Evolutionary conservation across 2,113 vertebrate genomes (phyloP).

Genomic region (Meriones unguiculatus): DNA sequence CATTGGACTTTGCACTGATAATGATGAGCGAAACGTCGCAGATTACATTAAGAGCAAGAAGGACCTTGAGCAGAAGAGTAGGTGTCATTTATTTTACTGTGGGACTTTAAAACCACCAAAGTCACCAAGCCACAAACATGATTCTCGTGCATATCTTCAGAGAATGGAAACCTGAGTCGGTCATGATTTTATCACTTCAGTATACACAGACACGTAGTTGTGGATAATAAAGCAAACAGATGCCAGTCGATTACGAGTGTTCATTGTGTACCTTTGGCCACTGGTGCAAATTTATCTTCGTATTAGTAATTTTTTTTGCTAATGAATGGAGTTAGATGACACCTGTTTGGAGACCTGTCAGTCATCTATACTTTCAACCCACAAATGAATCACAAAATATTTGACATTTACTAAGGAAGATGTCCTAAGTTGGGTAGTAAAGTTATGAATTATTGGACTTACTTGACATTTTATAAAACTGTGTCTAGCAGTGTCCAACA

Average conservation of each 20-base stretch:
- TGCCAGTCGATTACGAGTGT: background rate
- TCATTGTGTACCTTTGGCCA: background rate
- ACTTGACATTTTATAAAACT: background rate
- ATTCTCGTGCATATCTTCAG: background rate
- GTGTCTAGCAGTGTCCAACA: background rate
- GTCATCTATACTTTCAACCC: background rate
- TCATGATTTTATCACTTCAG: background rate
- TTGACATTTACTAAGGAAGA: background rate
- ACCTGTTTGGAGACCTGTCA: background rate
- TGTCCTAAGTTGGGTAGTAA: background rate
- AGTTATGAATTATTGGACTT: background rate
- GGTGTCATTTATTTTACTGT: background rate
- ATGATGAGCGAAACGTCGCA: constrained; percentile 10
- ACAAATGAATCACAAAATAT: constrained; percentile 5
- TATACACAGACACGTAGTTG: background rate
- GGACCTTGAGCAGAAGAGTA: background rate
- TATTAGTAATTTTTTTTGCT: background rate
- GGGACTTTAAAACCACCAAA: background rate
- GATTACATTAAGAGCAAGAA: background rate
- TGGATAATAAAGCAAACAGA: background rate
- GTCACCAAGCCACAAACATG: background rate
- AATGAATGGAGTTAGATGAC: background rate
- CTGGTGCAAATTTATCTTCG: background rate
- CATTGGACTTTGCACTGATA: background rate
- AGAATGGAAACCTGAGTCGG: background rate